Conservation (phyloP, 2,113 vertebrate species). For the Falcunculus frontatus region DNA sequence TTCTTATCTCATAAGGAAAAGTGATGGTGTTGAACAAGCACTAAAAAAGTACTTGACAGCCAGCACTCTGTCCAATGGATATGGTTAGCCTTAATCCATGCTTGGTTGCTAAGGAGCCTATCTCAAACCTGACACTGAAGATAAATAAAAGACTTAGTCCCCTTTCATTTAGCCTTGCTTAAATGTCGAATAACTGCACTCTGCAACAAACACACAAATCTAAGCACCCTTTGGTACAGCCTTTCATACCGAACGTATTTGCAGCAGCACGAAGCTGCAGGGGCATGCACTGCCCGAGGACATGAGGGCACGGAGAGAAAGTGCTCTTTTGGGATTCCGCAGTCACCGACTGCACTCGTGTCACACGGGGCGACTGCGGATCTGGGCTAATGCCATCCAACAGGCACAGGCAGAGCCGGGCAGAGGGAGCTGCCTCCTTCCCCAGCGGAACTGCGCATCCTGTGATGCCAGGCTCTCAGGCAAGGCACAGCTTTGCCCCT, state of each 20-base stretch:
- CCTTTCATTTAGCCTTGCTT: background rate
- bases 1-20: background rate
- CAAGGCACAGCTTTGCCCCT: background rate
- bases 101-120: background rate
- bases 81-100: background rate
- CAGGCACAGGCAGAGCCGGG: background rate
- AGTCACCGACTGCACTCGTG: fast-evolving
- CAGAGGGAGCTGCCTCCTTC: background rate
- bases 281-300: background rate
- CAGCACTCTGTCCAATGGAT: background rate
- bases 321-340: background rate
- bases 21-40: background rate
- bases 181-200: background rate
- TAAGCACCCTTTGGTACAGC: fast-evolving
- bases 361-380: background rate
- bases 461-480: background rate
- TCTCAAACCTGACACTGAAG: background rate
- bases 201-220: background rate
- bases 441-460: fast-evolving
- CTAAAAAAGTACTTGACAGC: background rate
- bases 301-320: background rate
- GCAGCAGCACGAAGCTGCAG: background rate
- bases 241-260: background rate
- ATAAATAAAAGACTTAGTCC: background rate
- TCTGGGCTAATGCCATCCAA: background rate